Percentiles rank a stretch among this genome's conserved stretches.
phyloP scores from a whole-genome alignment of 1,140 invertebrate species.

The Leucophenga varia region DNA sequence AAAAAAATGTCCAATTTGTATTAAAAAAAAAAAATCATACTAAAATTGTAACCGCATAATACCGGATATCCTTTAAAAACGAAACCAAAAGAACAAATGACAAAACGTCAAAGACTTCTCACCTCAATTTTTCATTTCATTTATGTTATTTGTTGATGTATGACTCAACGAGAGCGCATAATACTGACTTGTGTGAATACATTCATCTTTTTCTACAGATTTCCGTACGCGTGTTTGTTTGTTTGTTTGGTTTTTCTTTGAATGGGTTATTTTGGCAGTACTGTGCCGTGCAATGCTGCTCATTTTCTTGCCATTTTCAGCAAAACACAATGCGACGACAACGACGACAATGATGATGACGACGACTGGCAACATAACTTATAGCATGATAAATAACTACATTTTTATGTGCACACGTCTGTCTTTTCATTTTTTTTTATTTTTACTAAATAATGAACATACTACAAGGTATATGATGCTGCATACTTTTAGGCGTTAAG shows the following conservation, averaged over 20 bases:
- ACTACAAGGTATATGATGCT: too few relatives aligned
- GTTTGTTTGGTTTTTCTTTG: slow-evolving; percentile 6
- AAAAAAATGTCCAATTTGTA: too few relatives aligned
- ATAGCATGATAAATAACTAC: slow-evolving; percentile 53
- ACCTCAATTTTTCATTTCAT: slow-evolving; percentile 52
- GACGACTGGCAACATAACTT: slow-evolving; percentile 52
- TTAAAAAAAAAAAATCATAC: too few relatives aligned
- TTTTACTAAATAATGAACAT: too few relatives aligned
- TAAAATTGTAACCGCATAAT: too few relatives aligned
- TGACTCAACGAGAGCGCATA: not conserved
- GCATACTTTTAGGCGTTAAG: not conserved
- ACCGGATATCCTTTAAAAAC: too few relatives aligned
- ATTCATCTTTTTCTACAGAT: not conserved
- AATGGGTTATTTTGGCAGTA: too few relatives aligned
- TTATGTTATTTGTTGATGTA: slow-evolving; percentile 21
- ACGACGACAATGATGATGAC: too few relatives aligned
- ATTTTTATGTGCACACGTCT: slow-evolving; percentile 28
- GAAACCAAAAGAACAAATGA: slow-evolving; percentile 41
- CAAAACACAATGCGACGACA: slow-evolving; percentile 46
- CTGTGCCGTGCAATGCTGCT: too few relatives aligned
- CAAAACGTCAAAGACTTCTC: slow-evolving; percentile 42
- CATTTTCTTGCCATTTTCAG: slow-evolving; percentile 39
- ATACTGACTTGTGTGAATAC: too few relatives aligned
- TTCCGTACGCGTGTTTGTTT: slow-evolving; percentile 3
- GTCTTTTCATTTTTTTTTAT: slow-evolving; percentile 31